Base-by-base conservation (phyloP, 1,140 invertebrate genomes). In the Trypoxylus dichotomus region DNA sequence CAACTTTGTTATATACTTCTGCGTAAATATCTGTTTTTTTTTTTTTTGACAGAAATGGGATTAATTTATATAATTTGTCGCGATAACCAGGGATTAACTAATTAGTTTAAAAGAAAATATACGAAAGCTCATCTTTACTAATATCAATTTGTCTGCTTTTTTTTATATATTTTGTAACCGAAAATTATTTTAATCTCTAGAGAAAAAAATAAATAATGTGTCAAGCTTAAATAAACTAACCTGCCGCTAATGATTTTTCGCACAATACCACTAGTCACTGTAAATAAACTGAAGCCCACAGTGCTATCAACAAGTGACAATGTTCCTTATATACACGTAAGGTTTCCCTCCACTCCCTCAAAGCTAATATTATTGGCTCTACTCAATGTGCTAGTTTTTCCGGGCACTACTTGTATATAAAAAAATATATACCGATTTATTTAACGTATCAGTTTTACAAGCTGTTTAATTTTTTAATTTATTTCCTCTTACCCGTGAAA, bases 261-360 rank as follows among this genome's bases (percentile, higher is more conserved):
- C 41, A 74, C 29, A 37, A 74, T 41, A 15, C 29, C 72, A 79
- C 58, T 74, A 58, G 24, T 24, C 78, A 78, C 79, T 76, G 79
- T 72, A 77, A 80, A 82, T 80, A 81, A 81, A 81, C 82, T 79
- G 84, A 85, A 84, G 84, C 83, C 84, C 83, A 54, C 47, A 85
- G 83, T 82, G 81, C 79, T 80, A 83, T 82, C 83, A 84, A 83
- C 83, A 85, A 85, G 83, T 83, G 80, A 80, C 77, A 81, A 77
- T 75, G 77, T 79, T 78, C 78, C 72, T 83, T 85, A 83, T 85
- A 85, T 85, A 68, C n/a, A n/a, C 24, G 60, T 68, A 85, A 77
- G 84, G 83, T 47, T 85, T 85, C 84, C 81, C 82, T 80, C 80
- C 83, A 54, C 43, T 75, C 60, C 24, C 60, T 68, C 19, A 68